Base-by-base conservation (phyloP, 2,113 vertebrate genomes). In the Oncorhynchus nerka region DNA sequence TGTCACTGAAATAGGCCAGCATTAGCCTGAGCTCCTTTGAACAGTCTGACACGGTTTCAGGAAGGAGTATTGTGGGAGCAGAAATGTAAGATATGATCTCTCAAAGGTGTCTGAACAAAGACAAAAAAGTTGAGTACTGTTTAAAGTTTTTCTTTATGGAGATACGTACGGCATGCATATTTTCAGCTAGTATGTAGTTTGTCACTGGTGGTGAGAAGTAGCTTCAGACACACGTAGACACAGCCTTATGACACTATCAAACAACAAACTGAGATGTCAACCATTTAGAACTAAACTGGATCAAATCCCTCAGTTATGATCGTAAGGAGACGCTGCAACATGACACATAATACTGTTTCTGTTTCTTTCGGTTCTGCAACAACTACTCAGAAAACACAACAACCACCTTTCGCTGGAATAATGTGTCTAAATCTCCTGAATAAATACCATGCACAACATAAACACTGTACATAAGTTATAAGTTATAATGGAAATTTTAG, bases 1-100 rank as follows among this genome's bases (percentile, higher is more conserved):
- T 88, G 88, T 89, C 87, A 81, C 76, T 88, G 84, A 91, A 88
- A 83, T 89, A 87, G 85, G 84, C 79, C 86, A 88, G 76, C 84
- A 51, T 85, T 88, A 86, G 84, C 75, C 75, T 57, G 83, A 83
- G 79, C 49, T 78, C 80, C 89, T 91, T 91, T 92, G 88, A 92
- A 90, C 76, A 72, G 57, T 39, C 79, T 87, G 89, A 87, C 88
- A 87, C 79, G 76, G 88, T 89, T 90, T 87, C 85, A 82, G 79
- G 79, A 89, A 85, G 51, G 80, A 76, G 79, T 86, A 89, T 86
- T 84, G 62, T 75, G 89, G 89, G 88, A 91, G 68, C 77, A 75
- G 78, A 80, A 86, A 83, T 78, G 79, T 74, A 75, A 88, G 75
- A 83, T 81, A 78, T 72, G 22, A 88, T 86, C 79, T 86, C 87